These are phyloP conservation scores for Ditylenchus dipsaci DNA, from an alignment of 1,140 invertebrate genomes.

Conservation along the genomic window DNA sequence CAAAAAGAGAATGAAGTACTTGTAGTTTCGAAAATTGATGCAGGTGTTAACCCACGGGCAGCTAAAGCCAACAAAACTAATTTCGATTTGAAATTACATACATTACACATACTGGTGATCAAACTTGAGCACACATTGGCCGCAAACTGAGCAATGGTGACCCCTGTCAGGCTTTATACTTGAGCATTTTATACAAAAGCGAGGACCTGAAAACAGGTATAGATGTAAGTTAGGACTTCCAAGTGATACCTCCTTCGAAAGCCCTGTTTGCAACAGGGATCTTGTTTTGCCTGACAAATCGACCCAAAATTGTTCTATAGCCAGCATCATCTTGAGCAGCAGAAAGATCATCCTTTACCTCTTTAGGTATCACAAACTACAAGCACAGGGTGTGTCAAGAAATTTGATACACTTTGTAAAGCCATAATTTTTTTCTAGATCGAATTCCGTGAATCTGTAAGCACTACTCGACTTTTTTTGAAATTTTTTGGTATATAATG, in stretches of 20 bases:
- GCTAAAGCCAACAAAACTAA: constrained; percentile 22
- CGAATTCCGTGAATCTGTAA: too few species aligned
- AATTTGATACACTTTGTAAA: too few species aligned
- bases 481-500: too few species aligned
- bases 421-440: too few species aligned
- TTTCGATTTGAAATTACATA: not conserved
- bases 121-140: constrained; percentile 40
- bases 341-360: constrained; percentile 20
- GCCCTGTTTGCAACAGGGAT: constrained; percentile 24
- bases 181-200: constrained; percentile 45
- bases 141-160: constrained; percentile 55
- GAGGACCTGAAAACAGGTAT: constrained; percentile 12
- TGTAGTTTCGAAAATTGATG: constrained; percentile 51
- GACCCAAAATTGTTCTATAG: constrained; percentile 21
- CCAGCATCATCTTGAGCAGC: constrained; percentile 16
- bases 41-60: constrained; percentile 57
- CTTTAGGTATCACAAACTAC: constrained; percentile 19
- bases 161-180: constrained; percentile 53
- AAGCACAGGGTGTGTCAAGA: too few species aligned
- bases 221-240: not conserved
- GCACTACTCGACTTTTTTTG: too few species aligned
- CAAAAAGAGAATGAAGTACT: constrained; percentile 55
- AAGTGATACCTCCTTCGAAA: constrained; percentile 18
- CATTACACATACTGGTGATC: not conserved
- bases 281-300: constrained; percentile 23